A percentile compares a stretch with the other conserved stretches of the same genome.
These are phyloP conservation scores for Tamias sibiricus DNA, from an alignment of 2,113 vertebrate species.

Conservation along the genomic window DNA sequence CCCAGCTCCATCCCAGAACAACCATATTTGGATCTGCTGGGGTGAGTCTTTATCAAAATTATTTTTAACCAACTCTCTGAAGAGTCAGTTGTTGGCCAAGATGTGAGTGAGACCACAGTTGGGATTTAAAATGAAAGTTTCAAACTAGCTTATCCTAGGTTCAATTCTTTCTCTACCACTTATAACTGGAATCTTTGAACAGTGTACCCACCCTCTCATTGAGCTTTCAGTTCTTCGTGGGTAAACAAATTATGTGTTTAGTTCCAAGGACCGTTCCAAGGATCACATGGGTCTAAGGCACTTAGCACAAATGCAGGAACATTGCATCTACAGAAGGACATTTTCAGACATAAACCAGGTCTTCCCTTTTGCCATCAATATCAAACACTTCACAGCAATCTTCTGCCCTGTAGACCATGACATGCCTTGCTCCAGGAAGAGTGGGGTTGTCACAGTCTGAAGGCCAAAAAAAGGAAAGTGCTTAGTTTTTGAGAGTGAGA, in stretches of 20 bases:
- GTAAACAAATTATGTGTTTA: not conserved
- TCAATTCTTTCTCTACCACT: not conserved
- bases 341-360: not conserved
- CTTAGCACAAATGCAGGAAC: not conserved
- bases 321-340: not conserved
- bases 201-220: not conserved
- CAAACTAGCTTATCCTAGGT: not conserved
- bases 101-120: not conserved
- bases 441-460: not conserved
- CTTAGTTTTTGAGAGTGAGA: not conserved
- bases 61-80: constrained; percentile 22
- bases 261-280: not conserved
- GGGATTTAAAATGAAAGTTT: constrained; percentile 19
- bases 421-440: not conserved
- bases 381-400: not conserved
- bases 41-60: not conserved
- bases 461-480: not conserved
- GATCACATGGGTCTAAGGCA: not conserved
- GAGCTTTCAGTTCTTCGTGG: not conserved
- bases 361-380: not conserved
- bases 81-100: not conserved
- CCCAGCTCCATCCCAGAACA: not conserved
- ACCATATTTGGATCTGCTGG: not conserved
- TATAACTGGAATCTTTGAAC: constrained; percentile 1
- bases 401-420: not conserved